Evolutionary conservation across 2,113 vertebrate genomes (phyloP), one percentile per base, ranked within the genome.

Genomic region (Serinus canaria): DNA sequence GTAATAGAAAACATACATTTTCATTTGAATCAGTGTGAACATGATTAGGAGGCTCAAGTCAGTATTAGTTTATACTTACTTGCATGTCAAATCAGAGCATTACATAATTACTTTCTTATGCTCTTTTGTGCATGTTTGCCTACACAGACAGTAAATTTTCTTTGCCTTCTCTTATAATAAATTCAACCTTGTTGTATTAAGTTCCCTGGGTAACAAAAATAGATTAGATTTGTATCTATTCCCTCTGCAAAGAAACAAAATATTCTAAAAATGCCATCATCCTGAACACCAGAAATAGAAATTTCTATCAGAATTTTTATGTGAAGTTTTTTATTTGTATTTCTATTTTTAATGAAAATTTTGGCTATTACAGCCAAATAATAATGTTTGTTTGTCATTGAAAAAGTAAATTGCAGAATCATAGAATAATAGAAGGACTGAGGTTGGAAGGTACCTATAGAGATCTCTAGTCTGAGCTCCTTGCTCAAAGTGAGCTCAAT

Each of bases 1-100:
- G 70, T 95, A 97, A 97, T 95, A 96, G 87, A 95, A 96, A 96
- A 88, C 92, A 96, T 64, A 74, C 80, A 92, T 93, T 97, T 96
- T 96, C 86, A 87, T 96, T 95, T 95, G 94, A 95, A 92, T 94
- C 94, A 93, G 95, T 96, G 92, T 94, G 94, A 96, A 97, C 95
- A 96, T 94, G 95, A 94, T 96, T 96, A 93, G 88, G 83, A 93
- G 90, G 92, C 93, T 96, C 88, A 94, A 95, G 79, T 90, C 92
- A 93, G 92, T 83, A 95, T 95, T 96, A 96, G 92, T 97, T 96
- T 97, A 95, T 96, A 90, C 94, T 94, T 95, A 96, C 82, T 96
- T 90, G 93, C 90, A 95, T 93, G 94, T 96, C 90, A 87, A 96
- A 96, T 96, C 95, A 96, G 93, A 96, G 73, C 79, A 94, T 94